phyloP scores from a whole-genome alignment of 2,888 invertebrate genomes.

The Chrysolina oricalcia region DNA sequence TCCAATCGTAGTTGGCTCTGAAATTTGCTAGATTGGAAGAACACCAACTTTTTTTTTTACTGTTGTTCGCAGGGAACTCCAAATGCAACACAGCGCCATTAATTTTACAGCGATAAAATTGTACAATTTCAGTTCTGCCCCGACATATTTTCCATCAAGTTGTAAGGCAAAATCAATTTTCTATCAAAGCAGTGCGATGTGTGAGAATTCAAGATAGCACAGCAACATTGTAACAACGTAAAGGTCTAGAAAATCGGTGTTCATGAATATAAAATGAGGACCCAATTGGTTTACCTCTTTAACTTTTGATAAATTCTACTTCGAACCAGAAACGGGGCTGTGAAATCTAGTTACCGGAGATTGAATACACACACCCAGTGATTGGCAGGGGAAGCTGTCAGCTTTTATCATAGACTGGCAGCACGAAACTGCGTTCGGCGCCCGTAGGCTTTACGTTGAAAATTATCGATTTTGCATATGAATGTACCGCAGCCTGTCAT shows the following conservation, averaged over 20 bases:
- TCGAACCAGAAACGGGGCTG: constrained; percentile 45
- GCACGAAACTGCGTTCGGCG: constrained; percentile 51
- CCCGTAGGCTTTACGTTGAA: constrained; percentile 65
- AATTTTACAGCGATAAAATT: too few relatives aligned
- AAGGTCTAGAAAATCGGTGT: constrained; percentile 52
- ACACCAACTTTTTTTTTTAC: too few relatives aligned
- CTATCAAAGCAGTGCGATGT: constrained; percentile 26
- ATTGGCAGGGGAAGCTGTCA: constrained; percentile 68
- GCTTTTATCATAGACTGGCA: constrained; percentile 66
- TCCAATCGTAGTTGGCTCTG: too few relatives aligned
- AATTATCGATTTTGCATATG: constrained; percentile 68
- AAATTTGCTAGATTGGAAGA: too few relatives aligned
- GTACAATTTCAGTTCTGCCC: too few relatives aligned
- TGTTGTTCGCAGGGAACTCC: too few relatives aligned
- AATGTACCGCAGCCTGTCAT: constrained; percentile 60
- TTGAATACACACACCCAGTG: constrained; percentile 65
- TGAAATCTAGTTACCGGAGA: constrained; percentile 68
- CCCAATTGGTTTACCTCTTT: constrained; percentile 59
- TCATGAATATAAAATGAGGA: constrained; percentile 56
- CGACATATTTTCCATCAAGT: background rate
- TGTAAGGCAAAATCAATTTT: background rate
- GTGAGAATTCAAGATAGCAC: constrained; percentile 28
- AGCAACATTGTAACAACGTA: constrained; percentile 38
- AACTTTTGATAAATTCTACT: constrained; percentile 56
- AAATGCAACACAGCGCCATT: too few relatives aligned